Percentiles rank a stretch among this genome's conserved stretches.
These are phyloP conservation scores for Vireo griseus DNA, from an alignment of 2,797 vertebrate species.

Conservation along the genomic window DNA sequence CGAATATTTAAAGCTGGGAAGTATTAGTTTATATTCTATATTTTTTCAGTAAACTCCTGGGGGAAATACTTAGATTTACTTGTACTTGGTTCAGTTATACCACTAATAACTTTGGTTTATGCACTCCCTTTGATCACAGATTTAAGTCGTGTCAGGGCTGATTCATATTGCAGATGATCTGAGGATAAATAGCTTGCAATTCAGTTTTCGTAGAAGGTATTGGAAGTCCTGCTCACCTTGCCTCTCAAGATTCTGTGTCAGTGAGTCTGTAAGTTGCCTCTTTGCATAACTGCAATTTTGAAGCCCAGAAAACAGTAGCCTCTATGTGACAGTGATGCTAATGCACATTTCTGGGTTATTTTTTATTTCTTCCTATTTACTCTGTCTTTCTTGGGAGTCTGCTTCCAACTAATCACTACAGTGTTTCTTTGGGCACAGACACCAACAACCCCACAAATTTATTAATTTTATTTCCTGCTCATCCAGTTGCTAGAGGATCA, in stretches of 20 bases:
- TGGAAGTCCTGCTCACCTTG: background rate
- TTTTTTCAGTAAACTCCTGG: background rate
- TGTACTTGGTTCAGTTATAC: background rate
- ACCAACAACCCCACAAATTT: background rate
- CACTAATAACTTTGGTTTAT: background rate
- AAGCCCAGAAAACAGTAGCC: background rate
- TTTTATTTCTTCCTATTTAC: background rate
- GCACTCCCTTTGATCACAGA: background rate
- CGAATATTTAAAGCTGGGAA: background rate
- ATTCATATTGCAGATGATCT: background rate
- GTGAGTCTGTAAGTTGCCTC: background rate
- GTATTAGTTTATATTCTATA: background rate
- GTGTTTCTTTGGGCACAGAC: background rate
- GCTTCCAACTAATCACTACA: background rate
- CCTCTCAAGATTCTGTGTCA: background rate
- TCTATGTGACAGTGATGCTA: background rate
- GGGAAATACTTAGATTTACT: background rate
- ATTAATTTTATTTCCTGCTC: background rate
- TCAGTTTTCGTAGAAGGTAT: background rate
- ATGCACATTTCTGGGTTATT: background rate
- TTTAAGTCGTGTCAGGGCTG: background rate
- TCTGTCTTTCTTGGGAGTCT: background rate
- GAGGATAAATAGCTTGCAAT: background rate
- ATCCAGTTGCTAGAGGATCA: background rate
- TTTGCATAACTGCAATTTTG: background rate